These are phyloP conservation scores for Telenomus remus DNA, from an alignment of 1,140 invertebrate genomes.

Conservation along the genomic window DNA sequence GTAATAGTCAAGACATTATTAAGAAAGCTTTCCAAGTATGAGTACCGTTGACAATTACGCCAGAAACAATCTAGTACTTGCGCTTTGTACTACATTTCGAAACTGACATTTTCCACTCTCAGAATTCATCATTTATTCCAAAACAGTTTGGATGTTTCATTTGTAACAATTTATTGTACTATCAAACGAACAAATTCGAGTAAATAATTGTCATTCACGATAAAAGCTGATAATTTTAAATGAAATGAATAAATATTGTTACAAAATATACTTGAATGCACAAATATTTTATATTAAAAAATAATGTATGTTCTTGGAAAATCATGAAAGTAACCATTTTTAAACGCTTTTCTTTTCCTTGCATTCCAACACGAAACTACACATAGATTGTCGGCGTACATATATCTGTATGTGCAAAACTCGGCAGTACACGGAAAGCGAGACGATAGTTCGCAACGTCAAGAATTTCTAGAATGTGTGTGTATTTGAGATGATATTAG, in stretches of 20 bases:
- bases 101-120: no score
- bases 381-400: constrained; percentile 42
- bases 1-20: no score
- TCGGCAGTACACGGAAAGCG: constrained; percentile 45
- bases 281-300: constrained; percentile 2
- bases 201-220: no score
- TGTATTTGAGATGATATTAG: constrained; percentile 73
- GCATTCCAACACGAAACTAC: constrained; percentile 47
- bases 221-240: no score
- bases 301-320: constrained; percentile 15
- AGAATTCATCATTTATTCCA: no score
- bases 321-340: constrained; percentile 26
- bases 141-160: not conserved
- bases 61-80: no score
- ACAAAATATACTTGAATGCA: no score
- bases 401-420: constrained; percentile 47
- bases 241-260: not conserved
- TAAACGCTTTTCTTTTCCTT: constrained; percentile 40
- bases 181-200: not conserved
- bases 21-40: no score
- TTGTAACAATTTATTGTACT: not conserved
- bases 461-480: constrained; percentile 71
- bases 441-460: constrained; percentile 59
- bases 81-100: no score
- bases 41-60: no score